Conservation (phyloP, 2,797 vertebrate species). For the Alauda arvensis region DNA sequence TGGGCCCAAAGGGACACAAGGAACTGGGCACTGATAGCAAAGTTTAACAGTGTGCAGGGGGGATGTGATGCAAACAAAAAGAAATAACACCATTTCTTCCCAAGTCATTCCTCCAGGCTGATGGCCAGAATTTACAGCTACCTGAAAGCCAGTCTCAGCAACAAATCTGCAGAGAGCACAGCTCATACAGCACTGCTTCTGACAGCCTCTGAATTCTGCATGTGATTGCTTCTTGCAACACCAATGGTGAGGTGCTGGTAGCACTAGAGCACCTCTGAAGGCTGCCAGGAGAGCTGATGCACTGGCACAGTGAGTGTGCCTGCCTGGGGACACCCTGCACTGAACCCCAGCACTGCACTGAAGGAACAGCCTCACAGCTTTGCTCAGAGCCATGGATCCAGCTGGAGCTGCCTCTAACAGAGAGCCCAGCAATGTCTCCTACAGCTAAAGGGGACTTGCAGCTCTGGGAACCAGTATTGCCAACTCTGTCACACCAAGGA, state of each 20-base stretch:
- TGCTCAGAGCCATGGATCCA: neutral
- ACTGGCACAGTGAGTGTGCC: neutral
- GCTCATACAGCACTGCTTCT: neutral
- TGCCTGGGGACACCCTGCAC: neutral
- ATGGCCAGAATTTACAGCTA: neutral
- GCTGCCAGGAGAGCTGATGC: neutral
- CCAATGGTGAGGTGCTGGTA: neutral
- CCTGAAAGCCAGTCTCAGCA: neutral
- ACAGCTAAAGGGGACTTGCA: neutral
- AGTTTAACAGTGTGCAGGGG: rapidly evolving
- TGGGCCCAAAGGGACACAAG: neutral
- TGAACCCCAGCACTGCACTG: neutral
- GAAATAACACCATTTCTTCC: neutral
- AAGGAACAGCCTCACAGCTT: neutral
- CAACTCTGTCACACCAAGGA: neutral
- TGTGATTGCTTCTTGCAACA: neutral
- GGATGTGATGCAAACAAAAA: neutral
- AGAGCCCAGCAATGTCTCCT: neutral
- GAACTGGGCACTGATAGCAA: neutral
- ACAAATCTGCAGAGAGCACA: neutral
- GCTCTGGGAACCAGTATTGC: neutral
- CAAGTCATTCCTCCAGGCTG: neutral
- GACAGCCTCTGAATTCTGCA: neutral
- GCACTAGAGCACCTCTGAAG: neutral
- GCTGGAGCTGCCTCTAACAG: neutral